A percentile compares a stretch with the other conserved stretches of the same genome.
phyloP scores from a whole-genome alignment of 1,140 invertebrate genomes.

The Saxidomus purpurata region DNA sequence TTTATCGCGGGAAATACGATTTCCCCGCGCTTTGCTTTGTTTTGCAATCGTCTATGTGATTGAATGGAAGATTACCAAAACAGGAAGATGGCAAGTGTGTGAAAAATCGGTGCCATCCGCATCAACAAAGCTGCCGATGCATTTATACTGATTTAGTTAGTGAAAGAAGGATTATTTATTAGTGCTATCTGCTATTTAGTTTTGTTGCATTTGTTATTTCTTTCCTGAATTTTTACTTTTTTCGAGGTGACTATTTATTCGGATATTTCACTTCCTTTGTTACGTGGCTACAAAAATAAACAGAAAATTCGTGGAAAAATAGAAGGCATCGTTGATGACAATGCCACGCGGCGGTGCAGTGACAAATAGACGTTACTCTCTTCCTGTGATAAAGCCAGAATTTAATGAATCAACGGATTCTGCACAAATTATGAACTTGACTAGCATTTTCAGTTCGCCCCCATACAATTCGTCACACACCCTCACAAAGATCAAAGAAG shows the following conservation, averaged over 20 bases:
- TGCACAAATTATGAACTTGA: constrained; percentile 78
- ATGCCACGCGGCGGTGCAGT: constrained; percentile 80
- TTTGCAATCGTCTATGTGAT: constrained; percentile 67
- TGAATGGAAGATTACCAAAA: constrained; percentile 56
- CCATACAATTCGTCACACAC: constrained; percentile 49
- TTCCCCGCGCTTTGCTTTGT: constrained; percentile 84
- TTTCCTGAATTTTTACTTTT: constrained; percentile 63
- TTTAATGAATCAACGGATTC: constrained; percentile 71
- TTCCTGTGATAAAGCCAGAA: constrained; percentile 79
- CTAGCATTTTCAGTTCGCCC: constrained; percentile 76
- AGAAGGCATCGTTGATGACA: constrained; percentile 50
- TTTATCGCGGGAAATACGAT: constrained; percentile 85
- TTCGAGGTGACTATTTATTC: constrained; percentile 56
- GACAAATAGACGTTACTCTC: constrained; percentile 73
- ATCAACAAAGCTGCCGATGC: background rate
- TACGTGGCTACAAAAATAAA: constrained; percentile 58
- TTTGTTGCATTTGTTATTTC: constrained; percentile 20
- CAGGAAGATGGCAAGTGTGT: constrained; percentile 33
- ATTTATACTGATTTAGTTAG: constrained; percentile 19
- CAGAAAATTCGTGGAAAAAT: constrained; percentile 48
- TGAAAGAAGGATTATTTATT: constrained; percentile 52
- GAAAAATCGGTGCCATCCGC: constrained; percentile 69
- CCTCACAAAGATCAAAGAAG: constrained; percentile 67
- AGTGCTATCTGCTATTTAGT: constrained; percentile 43
- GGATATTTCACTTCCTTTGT: constrained; percentile 68